Evolutionary conservation across 2,797 vertebrate genomes (phyloP), one percentile per base, ranked within the genome.

Genomic region (Girardinus metallicus): DNA sequence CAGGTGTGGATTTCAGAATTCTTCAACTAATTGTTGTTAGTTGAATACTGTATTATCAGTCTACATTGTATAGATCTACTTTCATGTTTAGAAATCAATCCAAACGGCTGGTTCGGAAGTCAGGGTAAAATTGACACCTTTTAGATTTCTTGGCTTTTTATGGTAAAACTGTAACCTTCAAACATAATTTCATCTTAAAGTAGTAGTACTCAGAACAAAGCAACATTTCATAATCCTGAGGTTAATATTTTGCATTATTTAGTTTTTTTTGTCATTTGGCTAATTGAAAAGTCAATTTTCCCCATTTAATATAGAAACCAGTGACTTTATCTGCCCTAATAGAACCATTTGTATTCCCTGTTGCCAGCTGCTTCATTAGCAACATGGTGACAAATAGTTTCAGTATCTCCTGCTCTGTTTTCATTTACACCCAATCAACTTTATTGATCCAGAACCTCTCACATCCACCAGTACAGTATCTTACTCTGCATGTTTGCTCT

Each of bases 401-500:
- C 81, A 83, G 80, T 81, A 31, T 55, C 84, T 51, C 49, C 82
- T 82, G 83, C 76, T 79, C 87, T 89, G 85, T 90, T 89, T 92
- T 91, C 81, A 91, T 91, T 91, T 73, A 68, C 86, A 89, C 84
- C 89, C 92, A 89, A 92, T 92, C 91, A 85, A 78, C 77, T 81
- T 81, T 87, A 94, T 94, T 90, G 93, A 93, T 93, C 75, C 4
- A 72, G 66, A 43, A 64, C 31, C 60, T 41, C 82, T 89, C 76
- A 70, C 66, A 83, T 73, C 70, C 77, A 64, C 31, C 60, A 36
- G 60, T 47, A 75, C 76, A 82, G 80, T 78, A 82, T 81, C 11
- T 23, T 77, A 53, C n/a, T 8, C 44, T 77, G 66, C 73, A 85
- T 83, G 80, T 82, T 76, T 18, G 5, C 31, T 36, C 60, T 36